Evolutionary conservation across 2,797 vertebrate genomes (phyloP).

Genomic region (Poeciliopsis turneri): DNA sequence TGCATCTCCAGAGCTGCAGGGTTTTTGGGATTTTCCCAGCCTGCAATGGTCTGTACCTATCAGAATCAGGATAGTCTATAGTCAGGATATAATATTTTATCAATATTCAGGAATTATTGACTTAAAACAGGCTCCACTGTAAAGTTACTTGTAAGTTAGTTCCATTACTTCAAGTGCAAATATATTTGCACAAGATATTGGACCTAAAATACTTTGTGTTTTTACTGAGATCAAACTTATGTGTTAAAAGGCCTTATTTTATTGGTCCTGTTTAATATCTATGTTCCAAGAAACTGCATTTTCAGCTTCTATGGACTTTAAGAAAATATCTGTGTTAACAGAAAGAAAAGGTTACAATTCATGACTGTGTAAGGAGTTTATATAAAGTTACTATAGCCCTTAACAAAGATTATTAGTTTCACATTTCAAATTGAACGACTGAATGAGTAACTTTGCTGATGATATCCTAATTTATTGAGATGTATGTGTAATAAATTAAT

Average conservation of each 20-base stretch:
- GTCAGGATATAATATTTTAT: no score
- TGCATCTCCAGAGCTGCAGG: not conserved
- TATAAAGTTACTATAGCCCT: not conserved
- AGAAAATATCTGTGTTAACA: not conserved
- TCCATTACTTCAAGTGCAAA: no score
- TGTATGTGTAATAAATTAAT: constrained; percentile 3
- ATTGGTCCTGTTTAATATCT: not conserved
- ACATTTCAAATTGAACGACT: not conserved
- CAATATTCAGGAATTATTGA: no score
- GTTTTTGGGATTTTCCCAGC: not conserved
- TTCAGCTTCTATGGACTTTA: not conserved
- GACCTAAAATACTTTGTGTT: no score
- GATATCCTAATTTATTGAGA: not conserved
- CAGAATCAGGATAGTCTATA: not conserved
- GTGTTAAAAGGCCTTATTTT: not conserved
- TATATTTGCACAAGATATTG: no score
- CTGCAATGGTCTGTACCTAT: not conserved
- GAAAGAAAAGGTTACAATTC: not conserved
- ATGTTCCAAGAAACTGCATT: not conserved
- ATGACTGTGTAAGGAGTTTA: not conserved
- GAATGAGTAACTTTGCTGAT: not conserved
- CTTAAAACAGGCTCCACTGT: no score
- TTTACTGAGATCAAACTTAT: not conserved
- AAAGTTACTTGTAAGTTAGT: no score
- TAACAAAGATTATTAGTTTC: not conserved